Base-by-base conservation (phyloP, 2,888 invertebrate species). In the Drosophila gaucha region DNA sequence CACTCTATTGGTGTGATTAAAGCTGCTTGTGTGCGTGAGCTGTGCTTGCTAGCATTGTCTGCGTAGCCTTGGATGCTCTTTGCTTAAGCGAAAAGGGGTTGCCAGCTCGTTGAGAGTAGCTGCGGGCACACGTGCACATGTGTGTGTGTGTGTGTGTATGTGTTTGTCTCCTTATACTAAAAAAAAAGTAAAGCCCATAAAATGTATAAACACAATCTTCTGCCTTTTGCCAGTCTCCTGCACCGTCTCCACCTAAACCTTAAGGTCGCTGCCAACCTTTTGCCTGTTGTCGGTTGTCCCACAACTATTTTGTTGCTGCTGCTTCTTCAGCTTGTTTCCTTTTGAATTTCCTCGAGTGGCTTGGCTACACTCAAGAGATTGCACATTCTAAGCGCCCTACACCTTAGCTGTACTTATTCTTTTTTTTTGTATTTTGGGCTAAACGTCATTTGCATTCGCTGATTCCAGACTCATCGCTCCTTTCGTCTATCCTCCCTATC, bases 191-290 rank as follows among this genome's bases (percentile, higher is more conserved):
- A 63, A 43, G 3, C 57, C 63, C 68, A 71, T 71, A 51, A 70
- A 78, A 67, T 67, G 67, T 71, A 67, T 74, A 67, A 82, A 63
- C 68, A 85, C 68, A 69, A 62, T 74, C 74, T 80, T 71, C 68
- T 60, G 67, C 51, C 69, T 74, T 84, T 73, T 73, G 56, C 47
- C 71, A 55, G 63, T 44, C 63, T 22, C 44, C 36, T 14, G 9
- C 5, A 14, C 52, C 46, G 63, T 39, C 54, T 26, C 36, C 41
- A 47, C 58, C 59, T 35, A 44, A 64, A 57, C 39, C 38, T n/a
- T 30, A 26, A 52, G 51, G 47, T 50, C 36, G 35, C 20, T 38
- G 60, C 12, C 44, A 57, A 52, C 52, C 39, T 44, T 46, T 9
- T 43, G 35, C 24, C 10, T 22, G 47, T 31, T 44, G 31, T 44